Percentiles rank a stretch among this genome's conserved stretches.
Evolutionary conservation across 2,888 invertebrate genomes (phyloP).

Genomic region (Calameuta idolon): DNA sequence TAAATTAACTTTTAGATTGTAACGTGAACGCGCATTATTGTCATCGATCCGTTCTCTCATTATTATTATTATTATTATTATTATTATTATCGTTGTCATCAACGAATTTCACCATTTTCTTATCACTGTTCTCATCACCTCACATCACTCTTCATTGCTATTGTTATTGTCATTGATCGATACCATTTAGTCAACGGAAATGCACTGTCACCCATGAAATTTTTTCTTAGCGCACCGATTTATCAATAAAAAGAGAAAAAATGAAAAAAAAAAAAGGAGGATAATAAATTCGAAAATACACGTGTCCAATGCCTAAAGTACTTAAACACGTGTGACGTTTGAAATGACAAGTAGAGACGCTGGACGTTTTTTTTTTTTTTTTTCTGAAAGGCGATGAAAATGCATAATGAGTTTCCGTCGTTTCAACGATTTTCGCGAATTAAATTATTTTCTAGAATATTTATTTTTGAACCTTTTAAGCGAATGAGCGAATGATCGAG

Average conservation of each 20-base stretch:
- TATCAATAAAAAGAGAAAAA: background rate
- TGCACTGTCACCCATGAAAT: background rate
- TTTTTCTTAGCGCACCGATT: background rate
- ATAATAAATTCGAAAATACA: background rate
- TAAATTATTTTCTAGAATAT: background rate
- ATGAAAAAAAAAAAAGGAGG: background rate
- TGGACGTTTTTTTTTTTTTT: background rate
- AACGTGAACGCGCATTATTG: constrained; percentile 6
- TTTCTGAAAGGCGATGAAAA: background rate
- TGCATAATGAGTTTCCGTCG: background rate
- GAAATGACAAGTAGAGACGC: background rate
- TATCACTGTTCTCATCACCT: background rate
- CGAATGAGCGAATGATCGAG: background rate
- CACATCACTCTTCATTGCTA: background rate
- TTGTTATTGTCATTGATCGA: constrained; percentile 5
- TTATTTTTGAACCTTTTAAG: background rate
- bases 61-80: background rate
- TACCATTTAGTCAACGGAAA: background rate
- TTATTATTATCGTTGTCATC: background rate
- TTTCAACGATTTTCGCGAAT: background rate
- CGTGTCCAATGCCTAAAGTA: background rate
- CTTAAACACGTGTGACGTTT: background rate
- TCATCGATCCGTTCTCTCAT: background rate
- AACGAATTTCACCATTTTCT: background rate
- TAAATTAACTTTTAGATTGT: constrained; percentile 57